Evolutionary conservation across 2,888 invertebrate genomes (phyloP).

Genomic region (Agrotis segetum): DNA sequence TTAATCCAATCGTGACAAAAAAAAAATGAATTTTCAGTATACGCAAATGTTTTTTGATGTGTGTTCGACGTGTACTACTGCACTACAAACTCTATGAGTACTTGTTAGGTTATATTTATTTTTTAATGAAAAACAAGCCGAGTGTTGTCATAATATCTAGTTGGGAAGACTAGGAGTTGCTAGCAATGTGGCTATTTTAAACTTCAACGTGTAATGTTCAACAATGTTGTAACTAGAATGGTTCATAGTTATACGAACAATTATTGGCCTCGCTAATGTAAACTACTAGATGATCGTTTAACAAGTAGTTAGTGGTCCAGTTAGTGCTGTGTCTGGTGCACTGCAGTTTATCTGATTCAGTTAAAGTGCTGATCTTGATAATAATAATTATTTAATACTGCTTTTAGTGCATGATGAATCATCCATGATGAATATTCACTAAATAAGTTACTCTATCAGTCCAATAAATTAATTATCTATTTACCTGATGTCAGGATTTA

Average conservation of each 20-base stretch:
- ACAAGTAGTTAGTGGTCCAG: constrained; percentile 32
- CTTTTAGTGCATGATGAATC: constrained; percentile 4
- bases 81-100: too few species aligned
- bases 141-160: too few species aligned
- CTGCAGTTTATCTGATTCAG: not conserved
- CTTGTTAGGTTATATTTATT: too few species aligned
- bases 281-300: constrained; percentile 17
- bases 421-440: not conserved
- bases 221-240: constrained; percentile 1
- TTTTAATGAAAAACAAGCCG: too few species aligned
- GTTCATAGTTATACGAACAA: not conserved
- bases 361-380: constrained; percentile 13
- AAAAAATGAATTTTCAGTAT: too few species aligned
- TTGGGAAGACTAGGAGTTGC: too few species aligned
- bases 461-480: not conserved
- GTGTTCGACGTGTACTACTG: too few species aligned
- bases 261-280: not conserved
- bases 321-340: constrained; percentile 32
- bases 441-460: not conserved
- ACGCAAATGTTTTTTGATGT: too few species aligned
- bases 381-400: constrained; percentile 17
- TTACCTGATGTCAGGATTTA: not conserved
- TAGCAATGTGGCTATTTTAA: not conserved
- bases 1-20: too few species aligned
- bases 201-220: not conserved